These are phyloP conservation scores for Urocynchramus pylzowi DNA, from an alignment of 2,113 vertebrate species.

Conservation along the genomic window DNA sequence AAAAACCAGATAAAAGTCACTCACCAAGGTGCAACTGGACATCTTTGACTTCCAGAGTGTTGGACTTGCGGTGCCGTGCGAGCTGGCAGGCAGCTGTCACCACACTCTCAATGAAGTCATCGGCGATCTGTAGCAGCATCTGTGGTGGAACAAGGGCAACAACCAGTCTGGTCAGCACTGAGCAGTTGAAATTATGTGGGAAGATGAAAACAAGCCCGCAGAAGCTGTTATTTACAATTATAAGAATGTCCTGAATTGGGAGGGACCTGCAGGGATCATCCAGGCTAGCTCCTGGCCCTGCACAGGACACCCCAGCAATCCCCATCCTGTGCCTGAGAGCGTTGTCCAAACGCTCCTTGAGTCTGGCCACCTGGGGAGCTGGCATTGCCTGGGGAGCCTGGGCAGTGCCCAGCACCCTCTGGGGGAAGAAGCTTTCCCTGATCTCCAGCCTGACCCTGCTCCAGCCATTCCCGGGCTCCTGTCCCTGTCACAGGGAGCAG, in stretches of 20 bases:
- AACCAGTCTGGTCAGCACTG: background rate
- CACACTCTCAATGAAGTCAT: conserved; percentile 98
- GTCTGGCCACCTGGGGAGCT: background rate
- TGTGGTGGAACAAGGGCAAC: conserved; percentile 33
- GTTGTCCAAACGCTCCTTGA: background rate
- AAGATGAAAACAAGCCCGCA: background rate
- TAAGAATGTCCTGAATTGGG: background rate
- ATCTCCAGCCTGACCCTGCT: background rate
- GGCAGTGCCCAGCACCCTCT: background rate
- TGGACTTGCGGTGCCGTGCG: conserved; percentile 94
- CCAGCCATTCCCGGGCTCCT: background rate
- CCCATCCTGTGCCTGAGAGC: background rate
- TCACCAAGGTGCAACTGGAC: conserved; percentile 95
- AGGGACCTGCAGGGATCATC: background rate
- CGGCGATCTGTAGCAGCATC: conserved; percentile 97
- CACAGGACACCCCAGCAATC: background rate
- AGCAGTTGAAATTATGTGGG: rapidly evolving
- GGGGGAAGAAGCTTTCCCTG: background rate
- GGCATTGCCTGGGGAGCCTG: background rate
- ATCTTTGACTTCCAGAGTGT: conserved; percentile 96
- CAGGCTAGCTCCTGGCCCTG: background rate
- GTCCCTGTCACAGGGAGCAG: background rate
- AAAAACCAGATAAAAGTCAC: background rate
- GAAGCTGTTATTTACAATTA: background rate
- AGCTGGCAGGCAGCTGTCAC: conserved; percentile 96